These are phyloP conservation scores for Drosophila atripex DNA, from an alignment of 2,888 invertebrate genomes.

Conservation along the genomic window DNA sequence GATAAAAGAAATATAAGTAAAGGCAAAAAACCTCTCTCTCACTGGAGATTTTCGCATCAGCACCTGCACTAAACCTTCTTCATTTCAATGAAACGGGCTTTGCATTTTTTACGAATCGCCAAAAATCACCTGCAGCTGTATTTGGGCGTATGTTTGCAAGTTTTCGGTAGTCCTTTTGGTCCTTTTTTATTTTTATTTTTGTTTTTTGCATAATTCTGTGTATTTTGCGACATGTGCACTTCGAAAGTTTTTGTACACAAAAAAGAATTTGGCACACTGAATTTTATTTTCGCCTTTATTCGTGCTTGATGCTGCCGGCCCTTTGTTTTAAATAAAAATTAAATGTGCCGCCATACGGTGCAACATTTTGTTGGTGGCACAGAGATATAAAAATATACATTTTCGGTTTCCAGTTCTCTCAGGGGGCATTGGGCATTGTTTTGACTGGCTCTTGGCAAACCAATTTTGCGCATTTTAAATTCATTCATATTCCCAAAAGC, in stretches of 20 bases:
- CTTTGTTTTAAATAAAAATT: constrained; percentile 43
- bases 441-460: constrained; percentile 39
- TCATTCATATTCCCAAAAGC: constrained; percentile 62
- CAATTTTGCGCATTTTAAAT: constrained; percentile 46
- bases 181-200: constrained; percentile 36
- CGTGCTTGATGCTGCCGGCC: constrained; percentile 28
- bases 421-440: constrained; percentile 39
- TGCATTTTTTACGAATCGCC: constrained; percentile 50
- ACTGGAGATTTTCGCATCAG: neutral
- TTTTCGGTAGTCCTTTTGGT: constrained; percentile 32
- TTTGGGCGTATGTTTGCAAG: constrained; percentile 41
- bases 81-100: constrained; percentile 42
- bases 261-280: constrained; percentile 23
- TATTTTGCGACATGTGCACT: constrained; percentile 48
- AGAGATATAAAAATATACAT: constrained; percentile 12
- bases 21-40: too few species aligned
- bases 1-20: constrained; percentile 6
- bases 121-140: constrained; percentile 73
- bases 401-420: neutral
- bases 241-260: constrained; percentile 25
- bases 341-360: constrained; percentile 47
- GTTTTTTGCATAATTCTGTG: constrained; percentile 40
- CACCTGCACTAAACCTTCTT: constrained; percentile 31
- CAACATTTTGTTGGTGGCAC: constrained; percentile 5
- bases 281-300: constrained; percentile 34